phyloP scores from a whole-genome alignment of 1,140 invertebrate species.

The Chironomus striatipennis region DNA sequence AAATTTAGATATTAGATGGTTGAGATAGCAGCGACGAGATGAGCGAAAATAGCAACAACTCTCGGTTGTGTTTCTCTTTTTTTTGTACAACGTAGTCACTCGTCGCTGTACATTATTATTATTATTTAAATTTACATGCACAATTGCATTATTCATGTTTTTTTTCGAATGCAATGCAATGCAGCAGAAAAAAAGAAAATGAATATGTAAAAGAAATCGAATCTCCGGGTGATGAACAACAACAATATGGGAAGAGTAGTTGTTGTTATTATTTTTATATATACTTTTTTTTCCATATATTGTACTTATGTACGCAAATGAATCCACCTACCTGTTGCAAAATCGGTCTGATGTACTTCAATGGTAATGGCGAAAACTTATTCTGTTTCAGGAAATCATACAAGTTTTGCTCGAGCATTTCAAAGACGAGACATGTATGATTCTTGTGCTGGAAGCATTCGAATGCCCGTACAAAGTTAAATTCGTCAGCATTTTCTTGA shows the following conservation, averaged over 20 bases:
- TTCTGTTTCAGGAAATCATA: conserved; percentile 99
- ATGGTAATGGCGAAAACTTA: conserved; percentile 95
- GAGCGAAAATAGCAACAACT: background rate
- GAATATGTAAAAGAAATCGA: conserved; percentile 8
- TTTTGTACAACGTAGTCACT: background rate
- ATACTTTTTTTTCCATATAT: background rate
- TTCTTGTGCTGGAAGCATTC: conserved; percentile 99
- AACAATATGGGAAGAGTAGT: background rate
- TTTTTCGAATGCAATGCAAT: background rate
- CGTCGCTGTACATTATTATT: background rate
- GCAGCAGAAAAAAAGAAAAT: background rate
- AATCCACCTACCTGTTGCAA: conserved; percentile 77
- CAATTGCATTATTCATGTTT: conserved; percentile 8
- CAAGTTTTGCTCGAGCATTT: conserved; percentile 99
- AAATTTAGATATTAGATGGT: background rate
- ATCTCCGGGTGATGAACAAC: conserved; percentile 1
- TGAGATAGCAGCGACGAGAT: background rate
- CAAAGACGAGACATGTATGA: conserved; percentile 98
- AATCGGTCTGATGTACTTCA: conserved; percentile 98
- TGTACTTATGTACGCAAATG: conserved; percentile 22
- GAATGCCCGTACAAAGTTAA: conserved; percentile 98
- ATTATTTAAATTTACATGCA: background rate
- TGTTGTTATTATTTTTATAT: background rate
- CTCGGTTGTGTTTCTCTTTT: background rate
- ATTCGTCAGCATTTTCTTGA: conserved; percentile 99